Base-by-base conservation (phyloP, 2,113 vertebrate genomes). In the Tylochromis polylepis region DNA sequence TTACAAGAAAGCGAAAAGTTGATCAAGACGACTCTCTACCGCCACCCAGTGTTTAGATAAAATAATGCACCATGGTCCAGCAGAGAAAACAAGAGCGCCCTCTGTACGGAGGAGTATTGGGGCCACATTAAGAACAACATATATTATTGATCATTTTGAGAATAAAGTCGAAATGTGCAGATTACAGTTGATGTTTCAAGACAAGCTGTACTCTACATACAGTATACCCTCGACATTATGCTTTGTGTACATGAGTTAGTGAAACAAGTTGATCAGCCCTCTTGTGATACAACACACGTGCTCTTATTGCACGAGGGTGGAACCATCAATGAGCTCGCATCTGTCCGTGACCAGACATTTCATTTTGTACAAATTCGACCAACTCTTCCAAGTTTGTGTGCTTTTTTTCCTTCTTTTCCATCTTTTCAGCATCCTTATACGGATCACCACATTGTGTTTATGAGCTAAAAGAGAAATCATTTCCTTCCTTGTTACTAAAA, bases 11-110 rank as follows among this genome's bases (percentile, higher is more conserved):
- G 3, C 27, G 51, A 18, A 6, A 49, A 18, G 46, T 24, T 36
- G 1, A 12, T 11, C 5, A 29, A 12, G 72, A 27, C 12, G 55
- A 81, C 77, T 81, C 58, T 93, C 79, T 92, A 93, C 86, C 91
- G 93, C 94, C 95, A 87, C 86, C 95, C 20, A 75, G 89, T 90
- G 96, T 29, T 86, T 62, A 59, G 1, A 14, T 56, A 5, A 8
- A 70, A 27, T 11, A 16, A 11, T 49, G 36, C 67, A 49, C 41
- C 41, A 27, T 72, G 67, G 27, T 72, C 22, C 22, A 72, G 41
- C 14, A 46, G 72, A 34, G 72, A 31, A 53, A 78, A 31, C 15
- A 75, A 27, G 8, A 75, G 29, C 58, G 18, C 1, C 29, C 8
- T 11, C 15, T 15, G 15, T 60, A 16, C 27, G 15, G 58, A 60